These are phyloP conservation scores for Austrolebias charrua DNA, from an alignment of 2,797 vertebrate genomes.

Conservation along the genomic window DNA sequence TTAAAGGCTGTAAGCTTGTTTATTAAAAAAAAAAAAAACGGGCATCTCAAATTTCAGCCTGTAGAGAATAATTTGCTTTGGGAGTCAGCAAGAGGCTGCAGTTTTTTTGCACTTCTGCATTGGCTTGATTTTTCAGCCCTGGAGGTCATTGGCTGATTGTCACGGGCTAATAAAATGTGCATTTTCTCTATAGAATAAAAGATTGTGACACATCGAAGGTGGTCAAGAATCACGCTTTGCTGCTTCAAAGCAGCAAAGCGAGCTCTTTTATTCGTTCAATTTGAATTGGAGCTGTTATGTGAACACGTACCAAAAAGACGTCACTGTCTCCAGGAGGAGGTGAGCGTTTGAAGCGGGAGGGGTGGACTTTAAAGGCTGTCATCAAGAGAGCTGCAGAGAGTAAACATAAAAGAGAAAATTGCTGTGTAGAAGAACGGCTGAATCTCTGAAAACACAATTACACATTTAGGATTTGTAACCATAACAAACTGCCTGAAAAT, in stretches of 20 bases:
- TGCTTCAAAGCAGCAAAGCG: slow-evolving; percentile 19
- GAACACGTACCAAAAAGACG: slow-evolving; percentile 40
- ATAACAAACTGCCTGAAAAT: background rate
- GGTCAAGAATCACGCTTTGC: slow-evolving; percentile 7
- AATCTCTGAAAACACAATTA: slow-evolving; percentile 13
- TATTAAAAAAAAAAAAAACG: background rate
- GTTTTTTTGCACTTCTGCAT: background rate
- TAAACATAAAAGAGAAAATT: slow-evolving; percentile 26
- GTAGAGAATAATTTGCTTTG: background rate
- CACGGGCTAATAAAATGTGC: background rate
- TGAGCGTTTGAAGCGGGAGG: background rate
- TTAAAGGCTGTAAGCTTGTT: background rate
- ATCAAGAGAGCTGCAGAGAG: slow-evolving; percentile 22
- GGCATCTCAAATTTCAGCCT: background rate
- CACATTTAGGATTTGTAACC: slow-evolving; percentile 9
- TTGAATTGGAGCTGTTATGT: slow-evolving; percentile 39
- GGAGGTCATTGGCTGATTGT: background rate
- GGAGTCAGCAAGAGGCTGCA: background rate
- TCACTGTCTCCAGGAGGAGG: slow-evolving; percentile 21
- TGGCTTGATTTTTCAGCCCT: slow-evolving; percentile 2
- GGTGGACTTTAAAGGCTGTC: slow-evolving; percentile 11
- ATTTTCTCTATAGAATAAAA: background rate
- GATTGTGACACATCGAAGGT: background rate
- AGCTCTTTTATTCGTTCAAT: slow-evolving; percentile 41
- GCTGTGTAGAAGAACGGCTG: slow-evolving; percentile 1